phyloP scores from a whole-genome alignment of 2,797 vertebrate genomes.

The Squalus acanthias region DNA sequence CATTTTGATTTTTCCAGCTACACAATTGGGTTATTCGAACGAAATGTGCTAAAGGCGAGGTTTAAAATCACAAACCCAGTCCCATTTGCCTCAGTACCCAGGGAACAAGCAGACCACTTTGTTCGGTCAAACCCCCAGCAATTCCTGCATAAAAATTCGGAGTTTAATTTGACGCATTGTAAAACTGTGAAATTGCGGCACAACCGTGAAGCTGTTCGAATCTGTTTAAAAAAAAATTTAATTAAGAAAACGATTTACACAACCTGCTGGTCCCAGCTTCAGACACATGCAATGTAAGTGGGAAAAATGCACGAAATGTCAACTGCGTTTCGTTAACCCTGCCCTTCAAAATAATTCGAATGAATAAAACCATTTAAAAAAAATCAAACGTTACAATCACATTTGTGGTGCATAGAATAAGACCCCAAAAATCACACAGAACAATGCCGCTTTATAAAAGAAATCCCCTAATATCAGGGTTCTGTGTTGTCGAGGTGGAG shows the following conservation, averaged over 20 bases:
- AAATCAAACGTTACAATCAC: not conserved
- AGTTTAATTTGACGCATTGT: constrained; percentile 11
- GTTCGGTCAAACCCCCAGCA: not conserved
- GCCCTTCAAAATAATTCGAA: not conserved
- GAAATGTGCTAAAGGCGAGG: not conserved
- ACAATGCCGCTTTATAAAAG: not conserved
- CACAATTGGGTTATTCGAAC: not conserved
- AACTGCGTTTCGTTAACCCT: not conserved
- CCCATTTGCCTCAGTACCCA: not conserved
- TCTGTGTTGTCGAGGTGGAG: not conserved
- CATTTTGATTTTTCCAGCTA: not conserved
- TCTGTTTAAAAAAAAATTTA: not conserved
- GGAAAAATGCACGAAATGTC: not conserved
- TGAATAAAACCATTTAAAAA: no score
- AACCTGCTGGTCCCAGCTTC: no score
- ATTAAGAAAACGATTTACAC: not conserved
- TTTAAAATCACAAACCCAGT: not conserved
- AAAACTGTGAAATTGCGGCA: not conserved
- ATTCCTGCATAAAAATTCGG: not conserved
- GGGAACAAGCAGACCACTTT: not conserved
- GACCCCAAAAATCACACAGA: not conserved
- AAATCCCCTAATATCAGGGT: not conserved
- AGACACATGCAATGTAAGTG: not conserved
- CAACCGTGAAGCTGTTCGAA: not conserved
- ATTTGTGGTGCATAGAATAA: not conserved